These are phyloP conservation scores for Penaeus japonicus DNA, from an alignment of 1,140 invertebrate genomes.

Conservation along the genomic window DNA sequence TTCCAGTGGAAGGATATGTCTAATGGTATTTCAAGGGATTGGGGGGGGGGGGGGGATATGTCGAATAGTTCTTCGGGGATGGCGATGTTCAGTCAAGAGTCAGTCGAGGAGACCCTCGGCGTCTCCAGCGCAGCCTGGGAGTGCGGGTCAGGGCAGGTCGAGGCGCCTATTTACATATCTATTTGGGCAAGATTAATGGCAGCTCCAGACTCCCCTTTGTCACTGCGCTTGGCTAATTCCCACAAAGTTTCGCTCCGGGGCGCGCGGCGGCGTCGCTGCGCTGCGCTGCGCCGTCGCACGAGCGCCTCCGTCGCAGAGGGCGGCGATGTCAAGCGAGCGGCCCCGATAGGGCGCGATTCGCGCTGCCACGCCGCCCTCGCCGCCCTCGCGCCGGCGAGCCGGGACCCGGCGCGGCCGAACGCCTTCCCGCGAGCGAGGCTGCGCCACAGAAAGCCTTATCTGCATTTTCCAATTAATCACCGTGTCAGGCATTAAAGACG, in stretches of 20 bases:
- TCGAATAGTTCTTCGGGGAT: too few species aligned
- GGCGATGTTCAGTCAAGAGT: too few species aligned
- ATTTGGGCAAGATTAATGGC: conserved; percentile 49
- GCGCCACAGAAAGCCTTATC: not conserved
- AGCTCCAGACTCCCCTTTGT: not conserved
- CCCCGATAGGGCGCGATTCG: too few species aligned
- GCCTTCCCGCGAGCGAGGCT: not conserved
- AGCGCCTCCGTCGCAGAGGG: not conserved
- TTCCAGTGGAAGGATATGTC: too few species aligned
- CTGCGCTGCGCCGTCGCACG: not conserved
- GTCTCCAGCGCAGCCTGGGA: not conserved
- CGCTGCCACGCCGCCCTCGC: too few species aligned
- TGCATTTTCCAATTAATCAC: conserved; percentile 28
- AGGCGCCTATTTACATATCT: conserved; percentile 40
- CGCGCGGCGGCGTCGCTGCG: not conserved
- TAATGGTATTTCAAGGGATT: too few species aligned
- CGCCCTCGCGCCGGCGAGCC: too few species aligned
- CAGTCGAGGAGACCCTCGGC: not conserved
- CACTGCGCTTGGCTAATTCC: not conserved
- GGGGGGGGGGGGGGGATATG: too few species aligned
- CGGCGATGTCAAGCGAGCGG: not conserved
- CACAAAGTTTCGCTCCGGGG: conserved; percentile 14
- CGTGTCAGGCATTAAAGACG: conserved; percentile 17
- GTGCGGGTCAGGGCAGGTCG: conserved; percentile 32
- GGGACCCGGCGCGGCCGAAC: not conserved